Evolutionary conservation across 92 coral and sea anemone species (phyloP).

Genomic region (Epizoanthus stellaris): DNA sequence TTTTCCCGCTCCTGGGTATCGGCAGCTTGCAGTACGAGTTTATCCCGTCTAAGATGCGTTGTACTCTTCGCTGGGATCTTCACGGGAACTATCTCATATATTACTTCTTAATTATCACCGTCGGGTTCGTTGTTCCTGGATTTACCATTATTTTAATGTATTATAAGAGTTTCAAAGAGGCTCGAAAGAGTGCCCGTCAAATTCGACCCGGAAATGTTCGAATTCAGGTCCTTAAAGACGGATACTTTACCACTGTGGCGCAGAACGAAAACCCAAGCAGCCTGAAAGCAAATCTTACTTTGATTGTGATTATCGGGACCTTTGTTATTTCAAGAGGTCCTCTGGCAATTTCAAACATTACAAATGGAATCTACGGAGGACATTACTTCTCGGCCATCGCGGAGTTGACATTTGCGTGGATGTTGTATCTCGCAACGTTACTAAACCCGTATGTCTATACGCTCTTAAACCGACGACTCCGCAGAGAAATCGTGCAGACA

Average conservation of each 20-base stretch:
- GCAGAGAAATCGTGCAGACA: slow-evolving; percentile 65
- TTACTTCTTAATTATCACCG: slow-evolving; percentile 67
- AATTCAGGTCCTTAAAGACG: slow-evolving; percentile 70
- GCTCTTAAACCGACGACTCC: slow-evolving; percentile 76
- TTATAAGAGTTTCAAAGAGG: slow-evolving; percentile 81
- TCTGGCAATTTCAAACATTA: slow-evolving; percentile 58
- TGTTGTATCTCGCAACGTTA: slow-evolving; percentile 60
- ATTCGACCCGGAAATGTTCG: slow-evolving; percentile 84
- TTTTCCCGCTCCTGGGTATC: slow-evolving; percentile 73
- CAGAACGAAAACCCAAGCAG: slow-evolving; percentile 42
- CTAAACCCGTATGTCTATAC: slow-evolving; percentile 70
- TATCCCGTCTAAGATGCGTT: slow-evolving; percentile 67
- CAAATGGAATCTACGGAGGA: slow-evolving; percentile 52
- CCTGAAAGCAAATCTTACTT: slow-evolving; percentile 64
- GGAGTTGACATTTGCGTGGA: slow-evolving; percentile 57
- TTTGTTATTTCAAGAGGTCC: slow-evolving; percentile 75
- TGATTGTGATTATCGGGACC: slow-evolving; percentile 71
- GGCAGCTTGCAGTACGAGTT: slow-evolving; percentile 63
- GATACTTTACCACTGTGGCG: slow-evolving; percentile 78
- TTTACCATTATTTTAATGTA: slow-evolving; percentile 71
- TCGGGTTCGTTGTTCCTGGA: slow-evolving; percentile 67
- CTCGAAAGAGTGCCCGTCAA: slow-evolving; percentile 78
- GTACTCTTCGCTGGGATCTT: slow-evolving; percentile 76
- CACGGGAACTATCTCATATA: slow-evolving; percentile 66
- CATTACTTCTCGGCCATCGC: slow-evolving; percentile 59